Percentiles rank a stretch among this genome's conserved stretches.
Conservation (phyloP, 2,113 vertebrate genomes). For the Pardalotus punctatus region DNA sequence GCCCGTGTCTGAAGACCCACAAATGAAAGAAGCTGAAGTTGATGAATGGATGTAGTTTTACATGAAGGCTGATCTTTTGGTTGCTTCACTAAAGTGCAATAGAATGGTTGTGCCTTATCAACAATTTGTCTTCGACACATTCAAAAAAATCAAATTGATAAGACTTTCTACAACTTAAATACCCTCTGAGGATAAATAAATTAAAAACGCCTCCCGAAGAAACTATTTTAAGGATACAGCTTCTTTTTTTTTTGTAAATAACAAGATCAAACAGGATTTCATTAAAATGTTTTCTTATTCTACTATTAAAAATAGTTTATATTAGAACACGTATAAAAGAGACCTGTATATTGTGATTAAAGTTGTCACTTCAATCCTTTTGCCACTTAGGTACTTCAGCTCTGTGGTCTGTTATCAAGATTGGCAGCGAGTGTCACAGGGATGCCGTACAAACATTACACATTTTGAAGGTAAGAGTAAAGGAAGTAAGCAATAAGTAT, state of each 20-base stretch:
- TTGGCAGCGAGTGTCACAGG: not conserved
- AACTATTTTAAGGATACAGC: not conserved
- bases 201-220: not conserved
- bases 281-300: not conserved
- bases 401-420: not conserved
- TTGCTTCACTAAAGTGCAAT: not conserved
- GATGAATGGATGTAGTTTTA: not conserved
- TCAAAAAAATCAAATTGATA: not conserved
- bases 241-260: not conserved
- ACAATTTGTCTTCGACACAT: not conserved
- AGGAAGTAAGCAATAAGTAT: accelerated
- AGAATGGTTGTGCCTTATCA: not conserved
- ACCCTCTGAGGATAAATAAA: not conserved
- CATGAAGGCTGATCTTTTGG: not conserved
- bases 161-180: not conserved
- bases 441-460: not conserved
- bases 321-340: not conserved
- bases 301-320: not conserved
- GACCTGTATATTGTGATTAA: not conserved
- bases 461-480: not conserved
- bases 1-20: not conserved
- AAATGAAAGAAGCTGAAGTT: not conserved
- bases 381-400: not conserved
- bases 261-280: not conserved
- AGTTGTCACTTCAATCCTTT: not conserved